Percentiles rank a stretch among this genome's conserved stretches.
Conservation (phyloP, 2,888 invertebrate species). For the Stegophylla sp. region DNA sequence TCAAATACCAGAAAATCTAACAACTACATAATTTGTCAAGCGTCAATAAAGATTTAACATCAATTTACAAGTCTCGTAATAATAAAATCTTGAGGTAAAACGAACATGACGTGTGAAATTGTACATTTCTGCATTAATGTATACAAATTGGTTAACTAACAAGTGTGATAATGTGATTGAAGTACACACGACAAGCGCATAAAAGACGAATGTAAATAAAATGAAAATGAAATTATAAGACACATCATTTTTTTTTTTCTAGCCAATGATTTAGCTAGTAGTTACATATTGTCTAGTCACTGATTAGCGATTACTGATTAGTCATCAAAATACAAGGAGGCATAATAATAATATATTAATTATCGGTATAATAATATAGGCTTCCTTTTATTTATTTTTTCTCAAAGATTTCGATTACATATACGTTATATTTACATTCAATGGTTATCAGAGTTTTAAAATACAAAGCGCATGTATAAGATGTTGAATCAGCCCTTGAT, state of each 20-base stretch:
- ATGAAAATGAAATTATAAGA: neutral
- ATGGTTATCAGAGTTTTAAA: constrained; percentile 30
- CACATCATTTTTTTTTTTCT: neutral
- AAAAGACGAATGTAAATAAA: neutral
- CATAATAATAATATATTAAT: too few species aligned
- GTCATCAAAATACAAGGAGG: neutral
- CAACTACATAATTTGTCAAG: neutral
- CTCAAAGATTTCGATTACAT: constrained; percentile 16
- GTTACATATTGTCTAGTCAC: neutral
- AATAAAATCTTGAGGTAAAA: constrained; percentile 3
- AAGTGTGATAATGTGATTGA: neutral
- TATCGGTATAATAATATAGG: too few species aligned
- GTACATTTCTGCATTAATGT: neutral
- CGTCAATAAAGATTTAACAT: neutral
- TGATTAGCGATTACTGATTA: neutral
- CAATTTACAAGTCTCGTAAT: neutral
- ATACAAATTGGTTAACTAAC: neutral
- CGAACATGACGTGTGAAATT: neutral
- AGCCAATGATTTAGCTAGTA: neutral
- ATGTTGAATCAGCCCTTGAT: neutral
- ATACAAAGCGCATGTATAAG: neutral
- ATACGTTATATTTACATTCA: neutral
- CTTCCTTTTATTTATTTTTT: neutral
- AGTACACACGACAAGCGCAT: neutral
- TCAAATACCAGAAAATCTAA: neutral